Percentiles rank a stretch among this genome's conserved stretches.
phyloP scores from a whole-genome alignment of 2,113 vertebrate genomes.

The Rhizomys pruinosus region DNA sequence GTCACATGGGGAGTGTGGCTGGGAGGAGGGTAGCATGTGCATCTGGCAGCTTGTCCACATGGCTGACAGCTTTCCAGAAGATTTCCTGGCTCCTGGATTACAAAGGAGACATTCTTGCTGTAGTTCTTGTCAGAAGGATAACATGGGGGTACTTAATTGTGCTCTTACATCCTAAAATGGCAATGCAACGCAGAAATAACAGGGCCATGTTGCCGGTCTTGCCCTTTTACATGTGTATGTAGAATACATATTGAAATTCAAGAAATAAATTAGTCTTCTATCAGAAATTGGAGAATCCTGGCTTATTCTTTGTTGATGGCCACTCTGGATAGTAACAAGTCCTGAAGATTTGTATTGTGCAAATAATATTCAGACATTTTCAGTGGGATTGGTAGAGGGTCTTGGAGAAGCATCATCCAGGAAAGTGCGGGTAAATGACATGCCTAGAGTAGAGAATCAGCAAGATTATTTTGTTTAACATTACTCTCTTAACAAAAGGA shows the following conservation, averaged over 20 bases:
- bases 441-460: not conserved
- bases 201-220: not conserved
- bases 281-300: slow-evolving; percentile 5
- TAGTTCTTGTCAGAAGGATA: not conserved
- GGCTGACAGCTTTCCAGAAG: slow-evolving; percentile 8
- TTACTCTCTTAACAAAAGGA: not conserved
- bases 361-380: not conserved
- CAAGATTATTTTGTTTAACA: not conserved
- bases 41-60: not conserved
- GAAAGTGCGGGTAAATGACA: not conserved
- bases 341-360: slow-evolving; percentile 14
- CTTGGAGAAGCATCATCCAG: not conserved
- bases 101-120: not conserved
- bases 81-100: not conserved
- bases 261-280: slow-evolving; percentile 19
- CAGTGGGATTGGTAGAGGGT: not conserved
- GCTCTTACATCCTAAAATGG: not conserved
- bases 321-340: not conserved
- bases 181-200: slow-evolving; percentile 1
- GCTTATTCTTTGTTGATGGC: slow-evolving; percentile 1
- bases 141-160: slow-evolving; percentile 10
- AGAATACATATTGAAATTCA: slow-evolving; percentile 11
- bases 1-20: too few relatives aligned
- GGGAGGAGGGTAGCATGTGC: not conserved
- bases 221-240: not conserved